Evolutionary conservation across 2,888 invertebrate genomes (phyloP).

Genomic region (Oasisia sp.): DNA sequence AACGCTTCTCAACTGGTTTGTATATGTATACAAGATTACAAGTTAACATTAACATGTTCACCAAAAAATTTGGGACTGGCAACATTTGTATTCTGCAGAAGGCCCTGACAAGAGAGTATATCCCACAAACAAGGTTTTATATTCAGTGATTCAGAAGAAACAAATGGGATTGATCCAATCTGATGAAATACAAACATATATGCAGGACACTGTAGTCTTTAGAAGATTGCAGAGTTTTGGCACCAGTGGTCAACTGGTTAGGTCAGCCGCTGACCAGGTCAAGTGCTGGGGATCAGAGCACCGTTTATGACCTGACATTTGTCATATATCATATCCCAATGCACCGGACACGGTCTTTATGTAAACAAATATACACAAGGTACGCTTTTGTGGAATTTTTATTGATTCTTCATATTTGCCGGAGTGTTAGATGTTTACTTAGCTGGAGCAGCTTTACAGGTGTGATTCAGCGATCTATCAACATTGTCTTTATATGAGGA

Average conservation of each 20-base stretch:
- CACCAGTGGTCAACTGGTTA: not conserved
- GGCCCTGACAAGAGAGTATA: too few species aligned
- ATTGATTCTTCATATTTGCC: slow-evolving; percentile 13
- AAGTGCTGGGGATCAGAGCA: not conserved
- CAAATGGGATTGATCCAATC: not conserved
- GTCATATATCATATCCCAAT: slow-evolving; percentile 3
- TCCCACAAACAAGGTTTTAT: not conserved
- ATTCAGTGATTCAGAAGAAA: not conserved
- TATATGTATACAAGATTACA: too few species aligned
- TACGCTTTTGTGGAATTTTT: not conserved
- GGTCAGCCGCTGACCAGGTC: not conserved
- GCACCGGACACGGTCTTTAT: not conserved
- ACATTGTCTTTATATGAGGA: not conserved
- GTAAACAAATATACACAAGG: not conserved
- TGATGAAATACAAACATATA: not conserved
- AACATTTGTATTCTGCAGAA: too few species aligned
- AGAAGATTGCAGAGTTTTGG: not conserved
- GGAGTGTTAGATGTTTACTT: not conserved
- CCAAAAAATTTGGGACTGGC: too few species aligned
- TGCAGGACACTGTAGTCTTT: not conserved
- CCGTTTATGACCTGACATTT: not conserved
- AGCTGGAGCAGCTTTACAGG: not conserved
- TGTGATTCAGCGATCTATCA: not conserved
- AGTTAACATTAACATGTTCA: too few species aligned
- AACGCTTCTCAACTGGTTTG: too few species aligned